Conservation (phyloP, 2,113 vertebrate genomes). For the Leptocoma aspasia region DNA sequence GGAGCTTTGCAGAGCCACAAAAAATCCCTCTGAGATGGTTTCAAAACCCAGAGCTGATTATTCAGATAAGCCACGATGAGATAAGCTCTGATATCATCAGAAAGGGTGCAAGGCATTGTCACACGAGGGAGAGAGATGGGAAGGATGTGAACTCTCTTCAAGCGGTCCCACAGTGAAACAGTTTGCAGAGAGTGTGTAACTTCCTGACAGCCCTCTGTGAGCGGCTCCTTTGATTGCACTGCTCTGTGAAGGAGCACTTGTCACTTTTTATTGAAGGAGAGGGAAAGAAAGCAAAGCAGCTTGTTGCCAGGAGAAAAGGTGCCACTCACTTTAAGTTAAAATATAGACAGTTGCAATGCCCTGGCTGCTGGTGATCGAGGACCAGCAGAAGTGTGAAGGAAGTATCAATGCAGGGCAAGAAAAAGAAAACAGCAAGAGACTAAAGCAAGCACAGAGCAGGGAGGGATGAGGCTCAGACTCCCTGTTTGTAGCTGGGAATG, state of each 20-base stretch:
- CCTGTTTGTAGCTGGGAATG: background rate
- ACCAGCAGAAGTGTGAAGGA: background rate
- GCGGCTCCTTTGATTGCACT: slow-evolving; percentile 8
- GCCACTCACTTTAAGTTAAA: slow-evolving; percentile 21
- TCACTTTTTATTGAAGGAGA: slow-evolving; percentile 38
- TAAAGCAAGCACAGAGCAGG: background rate
- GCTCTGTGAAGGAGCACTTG: slow-evolving; percentile 35
- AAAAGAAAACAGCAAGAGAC: background rate
- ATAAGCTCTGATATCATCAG: background rate
- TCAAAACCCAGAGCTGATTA: background rate
- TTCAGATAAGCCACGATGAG: background rate
- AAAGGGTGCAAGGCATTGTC: background rate
- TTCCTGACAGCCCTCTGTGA: background rate
- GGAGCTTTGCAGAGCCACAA: background rate
- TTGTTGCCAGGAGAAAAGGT: slow-evolving; percentile 51
- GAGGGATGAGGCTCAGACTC: background rate
- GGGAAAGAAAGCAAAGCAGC: slow-evolving; percentile 35
- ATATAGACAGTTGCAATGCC: slow-evolving; percentile 16
- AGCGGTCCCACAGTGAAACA: background rate
- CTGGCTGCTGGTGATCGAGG: background rate
- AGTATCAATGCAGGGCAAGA: background rate
- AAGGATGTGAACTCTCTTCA: slow-evolving; percentile 17
- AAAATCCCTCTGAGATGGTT: background rate
- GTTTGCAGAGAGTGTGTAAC: background rate
- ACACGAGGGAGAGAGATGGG: background rate